A percentile compares a stretch with the other conserved stretches of the same genome.
Evolutionary conservation across 2,113 vertebrate genomes (phyloP).

Genomic region (Balaeniceps rex): DNA sequence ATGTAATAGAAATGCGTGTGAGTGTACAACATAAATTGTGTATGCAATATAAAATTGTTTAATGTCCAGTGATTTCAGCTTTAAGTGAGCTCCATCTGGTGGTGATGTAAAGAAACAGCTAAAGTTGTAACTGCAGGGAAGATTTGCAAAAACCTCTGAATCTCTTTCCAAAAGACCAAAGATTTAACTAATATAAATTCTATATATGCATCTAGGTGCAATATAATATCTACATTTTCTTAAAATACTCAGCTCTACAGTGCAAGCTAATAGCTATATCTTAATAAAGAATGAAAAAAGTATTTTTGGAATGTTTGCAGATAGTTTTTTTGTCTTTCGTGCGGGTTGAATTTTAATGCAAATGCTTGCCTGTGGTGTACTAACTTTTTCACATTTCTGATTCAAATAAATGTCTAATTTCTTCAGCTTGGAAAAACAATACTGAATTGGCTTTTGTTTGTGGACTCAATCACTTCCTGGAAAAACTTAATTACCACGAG

Average conservation of each 20-base stretch:
- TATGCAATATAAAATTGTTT: neutral
- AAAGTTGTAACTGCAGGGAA: neutral
- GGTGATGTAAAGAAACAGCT: conserved; percentile 38
- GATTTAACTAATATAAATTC: neutral
- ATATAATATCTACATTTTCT: neutral
- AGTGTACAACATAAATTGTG: neutral
- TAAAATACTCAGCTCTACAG: neutral
- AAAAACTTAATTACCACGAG: neutral
- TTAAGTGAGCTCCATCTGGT: conserved; percentile 75
- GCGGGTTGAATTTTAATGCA: neutral
- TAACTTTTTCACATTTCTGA: neutral
- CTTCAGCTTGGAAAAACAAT: neutral
- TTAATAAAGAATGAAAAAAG: neutral
- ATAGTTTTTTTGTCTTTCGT: neutral
- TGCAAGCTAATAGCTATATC: neutral
- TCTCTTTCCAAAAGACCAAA: neutral
- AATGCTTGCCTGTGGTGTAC: neutral
- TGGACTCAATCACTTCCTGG: neutral
- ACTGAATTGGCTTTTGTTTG: neutral
- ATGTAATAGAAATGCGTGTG: neutral
- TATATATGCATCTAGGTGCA: neutral
- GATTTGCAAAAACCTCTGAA: neutral
- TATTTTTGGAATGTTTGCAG: neutral
- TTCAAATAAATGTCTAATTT: neutral
- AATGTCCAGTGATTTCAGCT: conserved; percentile 41